phyloP scores from a whole-genome alignment of 2,113 vertebrate species.

The Gallinago undulata region DNA sequence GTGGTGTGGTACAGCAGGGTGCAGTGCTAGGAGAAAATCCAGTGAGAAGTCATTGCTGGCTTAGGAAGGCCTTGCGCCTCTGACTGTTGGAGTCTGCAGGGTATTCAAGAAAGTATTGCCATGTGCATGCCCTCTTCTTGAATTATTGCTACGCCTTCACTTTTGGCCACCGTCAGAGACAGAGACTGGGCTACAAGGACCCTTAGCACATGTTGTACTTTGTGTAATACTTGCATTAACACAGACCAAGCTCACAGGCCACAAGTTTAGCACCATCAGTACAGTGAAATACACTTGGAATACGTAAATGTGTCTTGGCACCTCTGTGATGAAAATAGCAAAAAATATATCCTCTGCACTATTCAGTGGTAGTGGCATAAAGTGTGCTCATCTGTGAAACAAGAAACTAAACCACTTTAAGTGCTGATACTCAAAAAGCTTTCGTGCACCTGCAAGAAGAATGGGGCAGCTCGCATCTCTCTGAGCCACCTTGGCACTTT shows the following conservation, averaged over 20 bases:
- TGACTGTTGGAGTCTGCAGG: fast-evolving
- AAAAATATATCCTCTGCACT: background rate
- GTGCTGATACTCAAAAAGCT: background rate
- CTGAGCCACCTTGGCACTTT: background rate
- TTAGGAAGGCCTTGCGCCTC: background rate
- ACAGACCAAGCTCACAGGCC: background rate
- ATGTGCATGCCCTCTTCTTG: background rate
- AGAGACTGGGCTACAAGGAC: background rate
- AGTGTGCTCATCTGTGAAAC: background rate
- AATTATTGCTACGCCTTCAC: background rate
- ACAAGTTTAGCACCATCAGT: background rate
- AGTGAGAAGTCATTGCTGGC: background rate
- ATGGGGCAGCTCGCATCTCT: background rate
- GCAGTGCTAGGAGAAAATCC: background rate
- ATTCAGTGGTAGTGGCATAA: background rate
- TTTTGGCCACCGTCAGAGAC: background rate
- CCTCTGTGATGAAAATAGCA: background rate
- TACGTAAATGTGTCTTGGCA: background rate
- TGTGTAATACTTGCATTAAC: background rate
- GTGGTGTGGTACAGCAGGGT: background rate
- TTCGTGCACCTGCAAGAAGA: background rate
- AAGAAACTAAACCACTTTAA: background rate
- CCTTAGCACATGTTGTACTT: background rate
- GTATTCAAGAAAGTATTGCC: background rate
- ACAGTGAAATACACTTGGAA: background rate